Percentiles rank a stretch among this genome's conserved stretches.
phyloP scores from a whole-genome alignment of 2,113 vertebrate species.

The Corapipo altera region DNA sequence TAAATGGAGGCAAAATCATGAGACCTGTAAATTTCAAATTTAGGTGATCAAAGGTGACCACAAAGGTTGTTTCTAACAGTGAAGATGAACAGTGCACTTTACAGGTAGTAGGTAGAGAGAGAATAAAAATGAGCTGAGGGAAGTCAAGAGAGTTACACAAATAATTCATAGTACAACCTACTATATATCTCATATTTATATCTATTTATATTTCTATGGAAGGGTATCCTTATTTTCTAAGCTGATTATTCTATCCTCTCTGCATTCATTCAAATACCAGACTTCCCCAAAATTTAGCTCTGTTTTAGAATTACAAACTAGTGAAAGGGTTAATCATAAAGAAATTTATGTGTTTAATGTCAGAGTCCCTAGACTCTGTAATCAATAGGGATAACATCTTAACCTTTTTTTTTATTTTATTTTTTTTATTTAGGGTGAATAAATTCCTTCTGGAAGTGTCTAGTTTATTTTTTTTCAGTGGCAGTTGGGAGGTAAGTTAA shows the following conservation, averaged over 20 bases:
- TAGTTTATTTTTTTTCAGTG: background rate
- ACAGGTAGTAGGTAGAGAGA: background rate
- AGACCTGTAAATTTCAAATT: background rate
- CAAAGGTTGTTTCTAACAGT: background rate
- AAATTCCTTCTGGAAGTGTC: background rate
- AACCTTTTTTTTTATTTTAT: background rate
- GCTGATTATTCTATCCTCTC: background rate
- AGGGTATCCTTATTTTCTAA: background rate
- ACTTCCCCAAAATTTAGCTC: background rate
- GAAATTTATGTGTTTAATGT: background rate
- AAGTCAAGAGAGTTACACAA: background rate
- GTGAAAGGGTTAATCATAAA: background rate
- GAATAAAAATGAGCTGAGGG: background rate
- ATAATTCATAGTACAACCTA: background rate
- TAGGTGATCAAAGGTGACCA: background rate
- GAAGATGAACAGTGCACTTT: background rate
- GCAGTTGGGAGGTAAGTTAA: accelerated
- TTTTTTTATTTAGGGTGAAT: background rate
- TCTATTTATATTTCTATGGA: background rate
- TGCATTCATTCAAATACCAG: background rate
- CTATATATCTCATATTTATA: background rate
- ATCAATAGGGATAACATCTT: background rate
- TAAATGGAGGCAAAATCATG: background rate
- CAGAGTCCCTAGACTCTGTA: background rate
- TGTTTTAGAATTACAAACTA: background rate